Evolutionary conservation across 2,888 invertebrate species (phyloP), one percentile per base, ranked within the genome.

Genomic region (Parnassius apollo): DNA sequence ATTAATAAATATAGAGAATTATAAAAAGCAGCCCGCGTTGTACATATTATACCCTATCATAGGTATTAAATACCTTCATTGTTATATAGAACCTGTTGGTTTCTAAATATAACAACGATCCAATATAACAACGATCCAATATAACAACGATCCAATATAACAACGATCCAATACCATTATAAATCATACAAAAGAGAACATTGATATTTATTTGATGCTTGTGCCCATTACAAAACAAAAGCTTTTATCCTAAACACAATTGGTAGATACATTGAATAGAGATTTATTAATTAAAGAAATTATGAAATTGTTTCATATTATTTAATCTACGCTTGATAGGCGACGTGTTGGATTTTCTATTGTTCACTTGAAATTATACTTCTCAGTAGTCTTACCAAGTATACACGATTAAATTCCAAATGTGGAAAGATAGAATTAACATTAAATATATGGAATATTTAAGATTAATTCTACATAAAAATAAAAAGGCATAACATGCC

Each of bases 251-350:
- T 18, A 50, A 56, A 50, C 45, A 55, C 50, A 61, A 56, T 45
- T 13, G 42, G 10, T 18, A 12, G 11, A 18, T n/a, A 57, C 50
- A 57, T 54, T 35, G 55, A 35, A 22, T 12, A 50, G 44, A 25
- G 42, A n/a, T 45, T 61, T 45, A 57, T 13, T 48, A 48, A 60
- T 48, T 56, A 18, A 18, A 18, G 18, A 60, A 60, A 54, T 60
- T 60, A 48, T 9, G 22, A 42, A n/a, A 9, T 9, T 10, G 35
- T 18, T 18, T 18, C 18, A 18, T 18, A 18, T 18, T 48, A 42
- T 35, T 22, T 2, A 44, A 58, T 9, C 2, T 13, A n/a, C n/a
- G 11, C 11, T 57, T 57, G 4, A 57, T 11, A 11, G 46, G 3
- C 7, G 13, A n/a, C n/a, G 57, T n/a, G 10, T 10, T 52, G 13